Conservation (phyloP, 2,113 vertebrate species). For the Gymnobelideus leadbeateri region DNA sequence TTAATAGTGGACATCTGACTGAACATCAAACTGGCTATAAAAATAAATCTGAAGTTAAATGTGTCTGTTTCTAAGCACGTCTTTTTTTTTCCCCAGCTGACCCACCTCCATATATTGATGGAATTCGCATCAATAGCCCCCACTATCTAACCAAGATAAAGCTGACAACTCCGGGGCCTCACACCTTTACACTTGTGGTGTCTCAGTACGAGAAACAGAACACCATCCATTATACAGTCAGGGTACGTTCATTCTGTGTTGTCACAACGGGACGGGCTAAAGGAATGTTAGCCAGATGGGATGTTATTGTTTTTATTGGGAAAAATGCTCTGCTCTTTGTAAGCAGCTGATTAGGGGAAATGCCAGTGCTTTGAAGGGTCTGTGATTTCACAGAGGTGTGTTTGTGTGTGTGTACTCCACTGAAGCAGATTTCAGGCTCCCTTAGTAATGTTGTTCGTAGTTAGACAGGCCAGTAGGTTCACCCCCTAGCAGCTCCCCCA, state of each 20-base stretch:
- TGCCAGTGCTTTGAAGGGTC: neutral
- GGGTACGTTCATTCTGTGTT: constrained; percentile 85
- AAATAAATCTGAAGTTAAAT: constrained; percentile 7
- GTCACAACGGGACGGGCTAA: neutral
- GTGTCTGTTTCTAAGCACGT: constrained; percentile 37
- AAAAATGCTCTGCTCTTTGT: neutral
- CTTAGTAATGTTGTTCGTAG: neutral
- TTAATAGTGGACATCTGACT: neutral
- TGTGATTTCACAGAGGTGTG: neutral
- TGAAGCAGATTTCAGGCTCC: neutral
- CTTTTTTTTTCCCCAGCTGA: constrained; percentile 87
- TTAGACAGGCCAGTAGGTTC: neutral
- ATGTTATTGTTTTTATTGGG: neutral
- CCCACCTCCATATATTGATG: constrained; percentile 96
- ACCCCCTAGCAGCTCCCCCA: neutral
- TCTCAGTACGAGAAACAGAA: constrained; percentile 99
- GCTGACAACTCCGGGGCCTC: constrained; percentile 91
- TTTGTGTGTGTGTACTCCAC: neutral
- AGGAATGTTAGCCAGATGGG: neutral
- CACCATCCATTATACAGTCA: constrained; percentile 97
- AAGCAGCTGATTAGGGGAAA: neutral
- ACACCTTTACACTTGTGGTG: constrained; percentile 96
- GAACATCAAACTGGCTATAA: constrained; percentile 18
- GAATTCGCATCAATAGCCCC: constrained; percentile 99
- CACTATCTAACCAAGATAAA: constrained; percentile 98